Percentiles rank a stretch among this genome's conserved stretches.
Conservation (phyloP, 2,797 vertebrate species). For the Muraenolepis orangiensis region DNA sequence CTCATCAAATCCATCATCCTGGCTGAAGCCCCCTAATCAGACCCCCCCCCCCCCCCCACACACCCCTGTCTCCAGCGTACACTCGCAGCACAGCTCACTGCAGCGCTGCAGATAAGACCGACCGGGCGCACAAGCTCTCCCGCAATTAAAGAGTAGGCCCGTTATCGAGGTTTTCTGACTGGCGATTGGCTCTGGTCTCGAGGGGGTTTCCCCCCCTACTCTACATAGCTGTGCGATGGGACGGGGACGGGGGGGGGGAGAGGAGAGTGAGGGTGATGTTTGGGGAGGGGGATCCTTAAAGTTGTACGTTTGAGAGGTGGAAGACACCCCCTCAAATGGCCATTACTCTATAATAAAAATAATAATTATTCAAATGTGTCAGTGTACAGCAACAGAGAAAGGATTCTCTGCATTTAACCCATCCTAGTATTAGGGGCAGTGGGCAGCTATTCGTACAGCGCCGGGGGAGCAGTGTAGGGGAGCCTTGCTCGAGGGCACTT, state of each 20-base stretch:
- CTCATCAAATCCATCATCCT: slow-evolving; percentile 71
- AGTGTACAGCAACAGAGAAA: too few species aligned
- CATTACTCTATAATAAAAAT: too few species aligned
- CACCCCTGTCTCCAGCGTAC: not conserved
- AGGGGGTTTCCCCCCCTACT: slow-evolving; percentile 61
- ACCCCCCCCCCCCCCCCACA: slow-evolving; percentile 45
- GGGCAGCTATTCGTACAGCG: too few species aligned
- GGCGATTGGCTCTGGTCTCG: slow-evolving; percentile 63
- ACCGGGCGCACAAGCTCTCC: slow-evolving; percentile 46
- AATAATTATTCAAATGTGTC: too few species aligned
- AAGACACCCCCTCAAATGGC: slow-evolving; percentile 39
- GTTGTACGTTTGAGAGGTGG: slow-evolving; percentile 39
- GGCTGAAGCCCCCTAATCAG: slow-evolving; percentile 62
- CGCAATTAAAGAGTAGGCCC: slow-evolving; percentile 73
- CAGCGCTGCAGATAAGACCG: slow-evolving; percentile 71
- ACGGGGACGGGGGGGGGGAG: slow-evolving; percentile 16
- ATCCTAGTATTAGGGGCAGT: too few species aligned
- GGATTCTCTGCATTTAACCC: too few species aligned
- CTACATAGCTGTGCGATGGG: slow-evolving; percentile 17
- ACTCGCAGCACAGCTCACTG: slow-evolving; percentile 40
- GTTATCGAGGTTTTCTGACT: slow-evolving; percentile 60
- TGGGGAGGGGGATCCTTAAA: slow-evolving; percentile 11
- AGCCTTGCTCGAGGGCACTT: too few species aligned
- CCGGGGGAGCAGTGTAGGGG: too few species aligned
- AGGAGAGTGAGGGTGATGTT: too few species aligned